Percentiles rank a stretch among this genome's conserved stretches.
phyloP scores from a whole-genome alignment of 1,140 invertebrate genomes.

The Lepidostoma basale region DNA sequence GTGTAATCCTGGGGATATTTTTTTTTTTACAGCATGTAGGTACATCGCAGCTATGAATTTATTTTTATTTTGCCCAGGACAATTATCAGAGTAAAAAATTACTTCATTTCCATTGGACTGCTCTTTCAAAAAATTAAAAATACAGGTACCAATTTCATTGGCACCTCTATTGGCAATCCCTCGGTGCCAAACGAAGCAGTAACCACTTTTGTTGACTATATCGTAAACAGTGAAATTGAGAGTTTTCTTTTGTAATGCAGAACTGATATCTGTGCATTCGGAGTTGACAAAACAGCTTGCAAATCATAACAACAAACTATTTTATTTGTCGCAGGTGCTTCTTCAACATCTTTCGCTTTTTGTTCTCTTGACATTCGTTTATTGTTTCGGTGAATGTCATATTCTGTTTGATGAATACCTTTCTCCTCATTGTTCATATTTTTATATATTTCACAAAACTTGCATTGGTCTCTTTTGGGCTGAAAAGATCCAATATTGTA shows the following conservation, averaged over 20 bases:
- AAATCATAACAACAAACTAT: slow-evolving; percentile 50
- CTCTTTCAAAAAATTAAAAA: slow-evolving; percentile 48
- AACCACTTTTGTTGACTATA: slow-evolving; percentile 47
- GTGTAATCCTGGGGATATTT: slow-evolving; percentile 50
- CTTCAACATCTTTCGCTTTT: slow-evolving; percentile 38
- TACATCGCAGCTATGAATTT: slow-evolving; percentile 50
- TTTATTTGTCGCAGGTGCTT: slow-evolving; percentile 47
- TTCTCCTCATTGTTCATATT: slow-evolving; percentile 46
- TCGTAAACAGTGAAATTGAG: slow-evolving; percentile 53
- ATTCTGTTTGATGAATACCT: slow-evolving; percentile 48
- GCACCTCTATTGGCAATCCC: slow-evolving; percentile 51
- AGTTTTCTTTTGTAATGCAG: slow-evolving; percentile 57
- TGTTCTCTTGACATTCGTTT: background rate
- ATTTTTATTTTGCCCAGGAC: slow-evolving; percentile 55
- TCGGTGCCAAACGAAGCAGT: slow-evolving; percentile 58
- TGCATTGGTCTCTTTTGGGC: slow-evolving; percentile 54
- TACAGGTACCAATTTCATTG: slow-evolving; percentile 55
- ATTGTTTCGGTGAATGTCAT: background rate
- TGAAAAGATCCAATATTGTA: slow-evolving; percentile 51
- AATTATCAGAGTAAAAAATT: slow-evolving; percentile 54
- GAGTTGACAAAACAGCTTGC: slow-evolving; percentile 49
- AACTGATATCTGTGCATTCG: slow-evolving; percentile 48
- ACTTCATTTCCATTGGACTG: slow-evolving; percentile 46
- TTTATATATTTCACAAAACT: slow-evolving; percentile 49
- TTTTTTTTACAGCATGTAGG: slow-evolving; percentile 46